Conservation (phyloP, 2,888 invertebrate species). For the Temnothorax ravouxi region DNA sequence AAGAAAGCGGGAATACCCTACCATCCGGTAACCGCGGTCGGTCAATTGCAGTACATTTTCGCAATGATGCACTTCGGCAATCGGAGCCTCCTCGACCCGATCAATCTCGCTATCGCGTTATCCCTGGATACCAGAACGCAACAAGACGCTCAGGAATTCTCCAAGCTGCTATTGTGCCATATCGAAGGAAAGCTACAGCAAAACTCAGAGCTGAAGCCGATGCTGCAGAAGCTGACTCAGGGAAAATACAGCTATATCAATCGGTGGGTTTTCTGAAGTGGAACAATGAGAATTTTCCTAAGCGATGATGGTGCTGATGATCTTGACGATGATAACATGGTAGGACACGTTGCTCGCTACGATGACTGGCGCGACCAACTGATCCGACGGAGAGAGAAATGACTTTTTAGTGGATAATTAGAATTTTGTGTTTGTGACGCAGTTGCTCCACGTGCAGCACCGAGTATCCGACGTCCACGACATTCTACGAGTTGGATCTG, state of each 20-base stretch:
- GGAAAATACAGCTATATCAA: conserved; percentile 84
- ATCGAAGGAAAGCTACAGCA: conserved; percentile 87
- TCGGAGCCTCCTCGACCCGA: conserved; percentile 88
- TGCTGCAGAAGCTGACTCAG: conserved; percentile 82
- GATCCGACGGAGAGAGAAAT: conserved; percentile 73
- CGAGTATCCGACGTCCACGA: conserved; percentile 87
- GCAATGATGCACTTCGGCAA: conserved; percentile 88
- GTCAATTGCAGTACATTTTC: conserved; percentile 89
- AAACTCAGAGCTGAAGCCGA: conserved; percentile 79
- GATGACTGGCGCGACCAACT: conserved; percentile 77
- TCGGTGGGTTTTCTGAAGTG: conserved; percentile 80
- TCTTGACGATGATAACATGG: conserved; percentile 77
- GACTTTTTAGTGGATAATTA: conserved; percentile 59
- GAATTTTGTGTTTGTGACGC: conserved; percentile 64
- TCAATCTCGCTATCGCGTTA: conserved; percentile 88
- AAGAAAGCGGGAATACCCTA: conserved; percentile 79
- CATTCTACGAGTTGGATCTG: conserved; percentile 89
- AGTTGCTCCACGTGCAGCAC: conserved; percentile 86
- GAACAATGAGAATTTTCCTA: conserved; percentile 78
- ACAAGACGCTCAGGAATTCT: conserved; percentile 90
- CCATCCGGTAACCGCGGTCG: conserved; percentile 86
- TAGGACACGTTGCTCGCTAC: conserved; percentile 77
- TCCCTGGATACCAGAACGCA: conserved; percentile 88
- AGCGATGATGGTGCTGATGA: conserved; percentile 76
- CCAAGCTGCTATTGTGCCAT: conserved; percentile 88